Conservation (phyloP, 1,140 invertebrate species). For the Bradysia coprophila region DNA sequence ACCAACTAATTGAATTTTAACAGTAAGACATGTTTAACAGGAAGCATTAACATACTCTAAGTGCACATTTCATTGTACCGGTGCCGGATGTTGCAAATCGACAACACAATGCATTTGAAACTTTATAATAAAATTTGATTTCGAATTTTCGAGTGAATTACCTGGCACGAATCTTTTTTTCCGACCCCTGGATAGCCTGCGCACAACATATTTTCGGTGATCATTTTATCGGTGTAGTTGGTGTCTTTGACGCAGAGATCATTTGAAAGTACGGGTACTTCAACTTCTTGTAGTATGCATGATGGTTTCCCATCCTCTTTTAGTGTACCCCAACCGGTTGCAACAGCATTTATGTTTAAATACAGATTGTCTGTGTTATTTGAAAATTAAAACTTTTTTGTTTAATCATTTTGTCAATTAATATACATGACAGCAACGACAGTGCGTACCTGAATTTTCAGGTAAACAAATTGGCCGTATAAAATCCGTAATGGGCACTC, state of each 20-base stretch:
- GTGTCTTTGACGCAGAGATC: constrained; percentile 51
- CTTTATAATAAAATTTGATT: constrained; percentile 2
- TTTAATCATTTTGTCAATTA: no score
- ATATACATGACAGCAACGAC: no score
- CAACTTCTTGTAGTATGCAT: constrained; percentile 60
- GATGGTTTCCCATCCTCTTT: constrained; percentile 63
- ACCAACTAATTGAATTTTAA: no score
- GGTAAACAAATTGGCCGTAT: constrained; percentile 62
- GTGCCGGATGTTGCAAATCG: no score
- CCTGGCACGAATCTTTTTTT: constrained; percentile 69
- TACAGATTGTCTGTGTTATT: constrained; percentile 37
- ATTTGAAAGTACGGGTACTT: constrained; percentile 64
- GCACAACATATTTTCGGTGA: constrained; percentile 73
- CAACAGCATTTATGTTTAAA: constrained; percentile 45
- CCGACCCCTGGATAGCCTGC: constrained; percentile 58
- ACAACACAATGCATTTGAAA: not conserved
- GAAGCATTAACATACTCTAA: no score
- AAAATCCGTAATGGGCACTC: constrained; percentile 48
- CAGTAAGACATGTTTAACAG: no score
- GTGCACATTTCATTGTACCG: not conserved
- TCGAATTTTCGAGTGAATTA: no score
- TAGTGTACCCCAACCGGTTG: constrained; percentile 70
- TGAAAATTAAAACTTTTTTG: no score
- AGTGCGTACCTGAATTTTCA: no score
- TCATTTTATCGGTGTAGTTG: constrained; percentile 58